Conservation (phyloP, 2,888 invertebrate genomes). For the Epirrhoe alternata region DNA sequence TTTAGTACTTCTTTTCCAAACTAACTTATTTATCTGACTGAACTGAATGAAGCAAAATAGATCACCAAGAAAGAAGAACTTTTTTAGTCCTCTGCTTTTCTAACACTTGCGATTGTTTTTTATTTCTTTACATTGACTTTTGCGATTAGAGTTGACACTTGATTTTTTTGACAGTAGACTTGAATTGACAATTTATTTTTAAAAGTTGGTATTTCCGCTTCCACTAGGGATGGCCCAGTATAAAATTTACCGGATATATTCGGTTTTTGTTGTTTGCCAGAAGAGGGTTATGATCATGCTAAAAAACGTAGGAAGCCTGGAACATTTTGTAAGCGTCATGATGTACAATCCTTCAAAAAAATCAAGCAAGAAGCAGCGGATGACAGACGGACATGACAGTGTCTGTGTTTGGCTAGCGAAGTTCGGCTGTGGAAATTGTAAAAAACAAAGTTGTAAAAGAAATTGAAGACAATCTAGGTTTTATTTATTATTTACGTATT, state of each 20-base stretch:
- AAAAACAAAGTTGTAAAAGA: constrained; percentile 34
- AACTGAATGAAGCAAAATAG: not conserved
- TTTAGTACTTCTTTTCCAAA: not conserved
- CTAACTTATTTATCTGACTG: no score
- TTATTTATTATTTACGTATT: constrained; percentile 17
- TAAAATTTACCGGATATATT: not conserved
- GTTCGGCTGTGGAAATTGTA: constrained; percentile 37
- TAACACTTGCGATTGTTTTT: not conserved
- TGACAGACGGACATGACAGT: constrained; percentile 29
- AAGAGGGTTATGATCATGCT: constrained; percentile 8
- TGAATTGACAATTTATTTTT: not conserved
- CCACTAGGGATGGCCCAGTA: not conserved
- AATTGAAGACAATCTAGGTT: constrained; percentile 29
- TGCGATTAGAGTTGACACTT: not conserved
- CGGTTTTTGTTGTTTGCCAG: not conserved
- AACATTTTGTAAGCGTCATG: constrained; percentile 26
- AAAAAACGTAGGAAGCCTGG: constrained; percentile 9
- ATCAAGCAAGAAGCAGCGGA: constrained; percentile 11
- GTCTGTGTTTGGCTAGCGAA: constrained; percentile 40
- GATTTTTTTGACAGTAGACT: not conserved
- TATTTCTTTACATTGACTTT: not conserved
- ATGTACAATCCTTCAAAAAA: constrained; percentile 9
- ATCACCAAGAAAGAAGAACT: not conserved
- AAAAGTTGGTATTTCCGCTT: not conserved
- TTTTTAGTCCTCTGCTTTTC: no score